These are phyloP conservation scores for Dorcus parallelipipedus DNA, from an alignment of 2,888 invertebrate species.

Conservation along the genomic window DNA sequence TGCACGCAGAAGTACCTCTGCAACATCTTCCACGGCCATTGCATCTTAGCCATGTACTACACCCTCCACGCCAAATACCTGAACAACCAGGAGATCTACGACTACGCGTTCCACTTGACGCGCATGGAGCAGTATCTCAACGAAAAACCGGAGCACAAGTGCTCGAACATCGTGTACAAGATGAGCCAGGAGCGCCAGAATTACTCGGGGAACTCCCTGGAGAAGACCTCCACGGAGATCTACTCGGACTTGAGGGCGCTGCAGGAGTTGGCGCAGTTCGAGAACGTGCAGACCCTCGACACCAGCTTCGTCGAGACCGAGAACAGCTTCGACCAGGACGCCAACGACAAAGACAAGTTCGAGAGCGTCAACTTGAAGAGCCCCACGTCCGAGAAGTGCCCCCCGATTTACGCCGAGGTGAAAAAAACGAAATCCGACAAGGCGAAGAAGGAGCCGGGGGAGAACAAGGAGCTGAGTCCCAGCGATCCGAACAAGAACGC, in stretches of 20 bases:
- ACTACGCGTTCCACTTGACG: conserved; percentile 68
- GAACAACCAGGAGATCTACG: conserved; percentile 71
- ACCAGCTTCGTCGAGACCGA: conserved; percentile 42
- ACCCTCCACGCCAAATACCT: conserved; percentile 66
- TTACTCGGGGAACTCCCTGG: conserved; percentile 33
- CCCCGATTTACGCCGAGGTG: conserved; percentile 42
- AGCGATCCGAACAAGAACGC: conserved; percentile 18
- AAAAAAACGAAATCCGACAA: conserved; percentile 34
- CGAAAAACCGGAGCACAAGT: conserved; percentile 50
- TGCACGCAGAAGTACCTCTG: conserved; percentile 93
- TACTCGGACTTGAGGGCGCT: conserved; percentile 45
- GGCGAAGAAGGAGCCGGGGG: conserved; percentile 16
- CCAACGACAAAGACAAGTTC: conserved; percentile 28
- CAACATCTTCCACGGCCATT: conserved; percentile 82
- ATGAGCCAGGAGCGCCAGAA: conserved; percentile 38
- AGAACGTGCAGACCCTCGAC: conserved; percentile 34
- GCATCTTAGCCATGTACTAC: conserved; percentile 82
- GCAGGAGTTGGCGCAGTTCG: conserved; percentile 38
- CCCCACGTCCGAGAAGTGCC: conserved; percentile 32
- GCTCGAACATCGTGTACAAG: conserved; percentile 40
- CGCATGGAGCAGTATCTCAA: conserved; percentile 62
- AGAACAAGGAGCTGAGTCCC: conserved; percentile 2
- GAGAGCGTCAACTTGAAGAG: conserved; percentile 34
- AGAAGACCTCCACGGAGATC: conserved; percentile 44
- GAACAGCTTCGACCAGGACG: conserved; percentile 32